phyloP scores from a whole-genome alignment of 2,797 vertebrate genomes.

The Spondyliosoma cantharus region DNA sequence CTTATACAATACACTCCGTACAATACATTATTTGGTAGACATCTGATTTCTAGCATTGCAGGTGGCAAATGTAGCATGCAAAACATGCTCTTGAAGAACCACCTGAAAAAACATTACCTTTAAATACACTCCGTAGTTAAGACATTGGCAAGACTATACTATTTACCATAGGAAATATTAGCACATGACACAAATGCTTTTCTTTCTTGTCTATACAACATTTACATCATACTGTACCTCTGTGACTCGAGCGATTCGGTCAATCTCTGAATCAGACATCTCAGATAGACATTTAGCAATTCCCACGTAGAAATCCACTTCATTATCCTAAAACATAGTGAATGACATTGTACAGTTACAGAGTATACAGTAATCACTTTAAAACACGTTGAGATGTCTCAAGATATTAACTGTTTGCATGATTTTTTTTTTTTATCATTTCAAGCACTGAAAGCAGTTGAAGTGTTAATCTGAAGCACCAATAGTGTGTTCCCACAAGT shows the following conservation, averaged over 20 bases:
- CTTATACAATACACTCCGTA: too few relatives aligned
- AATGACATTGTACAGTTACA: background rate
- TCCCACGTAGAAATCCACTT: constrained; percentile 87
- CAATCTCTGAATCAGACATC: constrained; percentile 89
- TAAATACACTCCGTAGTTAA: background rate
- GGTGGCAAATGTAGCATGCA: background rate
- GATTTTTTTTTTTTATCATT: too few relatives aligned
- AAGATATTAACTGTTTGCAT: too few relatives aligned
- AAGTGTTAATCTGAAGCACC: too few relatives aligned
- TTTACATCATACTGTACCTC: constrained; percentile 85
- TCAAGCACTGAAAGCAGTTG: too few relatives aligned
- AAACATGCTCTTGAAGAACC: background rate
- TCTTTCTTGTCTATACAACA: background rate
- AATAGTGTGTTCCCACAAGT: too few relatives aligned
- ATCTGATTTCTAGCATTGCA: background rate
- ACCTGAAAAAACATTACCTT: background rate
- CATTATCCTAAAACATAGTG: constrained; percentile 79
- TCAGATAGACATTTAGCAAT: constrained; percentile 91
- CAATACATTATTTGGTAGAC: too few relatives aligned
- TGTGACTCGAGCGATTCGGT: constrained; percentile 83
- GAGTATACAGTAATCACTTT: too few relatives aligned
- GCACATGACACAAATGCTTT: background rate
- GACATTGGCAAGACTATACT: background rate
- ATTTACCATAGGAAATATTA: background rate
- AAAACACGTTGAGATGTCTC: too few relatives aligned